Evolutionary conservation across 2,797 vertebrate species (phyloP), one percentile per base, ranked within the genome.

Genomic region (Lophius americanus): DNA sequence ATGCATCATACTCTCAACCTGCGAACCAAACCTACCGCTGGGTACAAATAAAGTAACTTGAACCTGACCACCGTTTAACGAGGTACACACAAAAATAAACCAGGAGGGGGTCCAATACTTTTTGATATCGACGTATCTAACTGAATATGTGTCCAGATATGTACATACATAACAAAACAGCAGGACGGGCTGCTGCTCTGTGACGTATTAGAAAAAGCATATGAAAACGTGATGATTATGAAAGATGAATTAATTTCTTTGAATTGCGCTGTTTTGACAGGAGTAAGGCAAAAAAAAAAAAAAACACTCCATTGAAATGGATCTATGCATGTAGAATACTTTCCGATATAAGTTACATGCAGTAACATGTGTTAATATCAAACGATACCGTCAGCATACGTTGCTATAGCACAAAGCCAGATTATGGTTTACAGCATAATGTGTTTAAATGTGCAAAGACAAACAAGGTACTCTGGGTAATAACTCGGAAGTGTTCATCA

Each of bases 371-470:
- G 6, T 65, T 44, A 51, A 42, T 57, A 68, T 39, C 74, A 68
- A 86, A 84, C 61, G 0, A 80, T 55, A 79, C 53, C 47, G 54
- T 41, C 62, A 73, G 78, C 56, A 77, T 83, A 78, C 80, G 71
- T 77, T 57, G 73, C 79, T 78, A 77, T 68, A 78, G 79, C 64
- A 74, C 53, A 56, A 69, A 87, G 84, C 78, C 52, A 69, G 81
- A 35, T 78, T 84, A 85, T 83, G 78, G 62, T 77, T 70, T 81
- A 83, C 73, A 87, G 79, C 83, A 66, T 77, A 67, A 51, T 79
- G 67, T 78, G 79, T 71, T 84, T 76, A 73, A 61, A 62, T 83
- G 87, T 88, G 89, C 87, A 83, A 89, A 87, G 84, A 77, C 72
- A 84, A 88, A 86, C 60, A 66, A 75, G 60, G 51, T 79, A 59